phyloP scores from a whole-genome alignment of 2,888 invertebrate species.

The Cantharis rufa region DNA sequence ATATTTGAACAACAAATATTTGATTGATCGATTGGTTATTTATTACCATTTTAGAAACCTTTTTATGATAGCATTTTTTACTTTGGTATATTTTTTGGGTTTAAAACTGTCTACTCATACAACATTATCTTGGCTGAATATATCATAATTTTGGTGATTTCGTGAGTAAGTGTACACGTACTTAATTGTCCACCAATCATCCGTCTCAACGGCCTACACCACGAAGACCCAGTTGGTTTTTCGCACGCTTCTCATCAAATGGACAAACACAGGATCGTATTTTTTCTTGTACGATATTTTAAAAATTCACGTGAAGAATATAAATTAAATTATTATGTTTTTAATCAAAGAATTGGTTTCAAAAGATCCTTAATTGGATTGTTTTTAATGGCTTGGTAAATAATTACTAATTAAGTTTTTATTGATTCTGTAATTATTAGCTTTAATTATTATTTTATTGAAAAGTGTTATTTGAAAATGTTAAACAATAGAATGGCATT shows the following conservation, averaged over 20 bases:
- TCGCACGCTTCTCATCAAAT: constrained; percentile 35
- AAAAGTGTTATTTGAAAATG: not conserved
- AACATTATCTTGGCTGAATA: constrained; percentile 9
- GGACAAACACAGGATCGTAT: constrained; percentile 35
- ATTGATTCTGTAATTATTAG: not conserved
- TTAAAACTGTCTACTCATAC: not conserved
- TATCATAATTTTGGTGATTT: constrained; percentile 32
- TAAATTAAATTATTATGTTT: not conserved
- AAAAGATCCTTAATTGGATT: too few species aligned
- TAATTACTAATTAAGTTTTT: not conserved
- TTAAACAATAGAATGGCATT: constrained; percentile 4
- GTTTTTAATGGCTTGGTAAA: too few species aligned
- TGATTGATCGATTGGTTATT: not conserved
- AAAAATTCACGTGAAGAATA: not conserved
- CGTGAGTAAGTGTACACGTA: constrained; percentile 33
- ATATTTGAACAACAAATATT: not conserved
- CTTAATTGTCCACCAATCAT: constrained; percentile 38
- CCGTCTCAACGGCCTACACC: constrained; percentile 25
- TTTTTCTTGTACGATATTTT: not conserved
- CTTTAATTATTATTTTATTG: not conserved
- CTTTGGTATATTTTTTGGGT: not conserved
- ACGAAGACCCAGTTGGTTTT: constrained; percentile 37
- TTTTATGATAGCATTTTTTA: not conserved
- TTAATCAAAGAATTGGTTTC: too few species aligned
- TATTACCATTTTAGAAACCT: not conserved